Evolutionary conservation across 2,113 vertebrate species (phyloP).

Genomic region (Gnathonemus longibarbis): DNA sequence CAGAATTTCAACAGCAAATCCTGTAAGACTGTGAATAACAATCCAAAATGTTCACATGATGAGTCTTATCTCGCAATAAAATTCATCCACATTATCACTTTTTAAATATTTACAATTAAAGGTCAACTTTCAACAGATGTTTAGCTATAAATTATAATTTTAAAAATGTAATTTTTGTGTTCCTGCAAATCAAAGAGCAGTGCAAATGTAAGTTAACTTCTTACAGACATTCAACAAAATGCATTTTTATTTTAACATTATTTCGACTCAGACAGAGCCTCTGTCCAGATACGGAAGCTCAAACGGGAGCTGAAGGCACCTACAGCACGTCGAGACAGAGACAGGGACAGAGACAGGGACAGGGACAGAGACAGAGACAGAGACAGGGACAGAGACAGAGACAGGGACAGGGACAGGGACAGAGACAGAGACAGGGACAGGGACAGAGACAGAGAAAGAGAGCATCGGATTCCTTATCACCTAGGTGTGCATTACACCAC

Average conservation of each 20-base stretch:
- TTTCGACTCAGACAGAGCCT: not conserved
- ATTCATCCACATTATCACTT: not conserved
- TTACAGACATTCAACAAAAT: not conserved
- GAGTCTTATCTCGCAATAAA: not conserved
- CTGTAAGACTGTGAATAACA: not conserved
- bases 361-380: no score
- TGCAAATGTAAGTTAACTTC: not conserved
- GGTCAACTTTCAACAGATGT: not conserved
- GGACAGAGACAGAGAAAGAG: no score
- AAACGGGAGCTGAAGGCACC: not conserved
- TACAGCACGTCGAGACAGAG: not conserved
- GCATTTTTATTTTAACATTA: not conserved
- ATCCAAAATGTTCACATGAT: not conserved
- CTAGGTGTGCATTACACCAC: not conserved
- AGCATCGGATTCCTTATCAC: not conserved
- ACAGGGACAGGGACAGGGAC: not conserved
- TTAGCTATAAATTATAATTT: not conserved
- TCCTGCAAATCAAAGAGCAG: not conserved
- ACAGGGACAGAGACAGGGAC: no score
- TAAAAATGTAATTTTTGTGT: not conserved
- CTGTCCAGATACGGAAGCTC: not conserved
- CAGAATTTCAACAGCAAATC: not conserved
- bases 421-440: no score
- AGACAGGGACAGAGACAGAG: not conserved
- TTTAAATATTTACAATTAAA: not conserved